These are phyloP conservation scores for Hirtodrosophila confusa DNA, from an alignment of 2,888 invertebrate genomes.

Conservation along the genomic window DNA sequence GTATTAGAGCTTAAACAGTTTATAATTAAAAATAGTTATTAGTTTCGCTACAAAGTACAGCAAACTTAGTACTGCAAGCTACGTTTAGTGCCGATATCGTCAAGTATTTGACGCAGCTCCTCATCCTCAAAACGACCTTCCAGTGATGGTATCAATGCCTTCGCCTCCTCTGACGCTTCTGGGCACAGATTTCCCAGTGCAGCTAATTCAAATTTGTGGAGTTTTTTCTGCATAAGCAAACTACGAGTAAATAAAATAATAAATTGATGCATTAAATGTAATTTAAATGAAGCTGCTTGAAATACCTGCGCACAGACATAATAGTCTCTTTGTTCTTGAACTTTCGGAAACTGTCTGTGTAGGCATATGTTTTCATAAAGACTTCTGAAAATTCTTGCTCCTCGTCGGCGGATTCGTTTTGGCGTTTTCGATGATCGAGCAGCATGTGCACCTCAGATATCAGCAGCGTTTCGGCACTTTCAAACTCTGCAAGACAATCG, in stretches of 20 bases:
- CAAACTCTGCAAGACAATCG: conserved; percentile 91
- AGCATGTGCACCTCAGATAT: conserved; percentile 98
- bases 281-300: not conserved
- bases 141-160: conserved; percentile 97
- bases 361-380: conserved; percentile 98
- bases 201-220: conserved; percentile 99
- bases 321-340: conserved; percentile 99
- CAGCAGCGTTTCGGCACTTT: conserved; percentile 98
- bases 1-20: conserved; percentile 5
- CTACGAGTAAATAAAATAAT: conserved; percentile 86
- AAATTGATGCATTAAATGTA: not conserved
- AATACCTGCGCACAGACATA: conserved; percentile 95
- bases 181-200: conserved; percentile 99
- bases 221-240: conserved; percentile 95
- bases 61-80: conserved; percentile 94
- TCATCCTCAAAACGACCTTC: conserved; percentile 99
- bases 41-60: conserved; percentile 4
- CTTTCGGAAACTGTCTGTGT: conserved; percentile 97
- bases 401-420: conserved; percentile 99
- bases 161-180: conserved; percentile 99
- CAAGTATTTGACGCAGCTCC: conserved; percentile 97
- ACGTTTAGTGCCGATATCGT: conserved; percentile 98
- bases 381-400: conserved; percentile 99
- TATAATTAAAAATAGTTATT: conserved; percentile 1
- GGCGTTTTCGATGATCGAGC: conserved; percentile 97